Conservation (phyloP, 2,797 vertebrate species). For the Schizothorax lantsangensis region DNA sequence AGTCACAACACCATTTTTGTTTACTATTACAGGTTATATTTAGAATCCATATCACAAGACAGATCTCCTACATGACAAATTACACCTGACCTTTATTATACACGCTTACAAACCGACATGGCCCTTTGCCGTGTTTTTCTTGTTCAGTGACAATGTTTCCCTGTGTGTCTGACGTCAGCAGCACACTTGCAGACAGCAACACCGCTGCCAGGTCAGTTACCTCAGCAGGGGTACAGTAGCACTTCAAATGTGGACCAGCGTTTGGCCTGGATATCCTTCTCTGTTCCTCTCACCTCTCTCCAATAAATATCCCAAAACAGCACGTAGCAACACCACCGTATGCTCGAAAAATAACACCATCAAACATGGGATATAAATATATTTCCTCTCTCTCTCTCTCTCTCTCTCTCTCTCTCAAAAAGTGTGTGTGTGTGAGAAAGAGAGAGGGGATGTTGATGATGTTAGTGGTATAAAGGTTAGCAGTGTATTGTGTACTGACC, state of each 20-base stretch:
- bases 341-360: slow-evolving; percentile 76
- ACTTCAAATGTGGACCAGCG: slow-evolving; percentile 52
- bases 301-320: slow-evolving; percentile 70
- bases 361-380: slow-evolving; percentile 79
- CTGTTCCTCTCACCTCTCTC: slow-evolving; percentile 60
- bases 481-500: slow-evolving; percentile 79
- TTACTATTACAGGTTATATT: slow-evolving; percentile 39
- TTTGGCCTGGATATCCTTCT: slow-evolving; percentile 79
- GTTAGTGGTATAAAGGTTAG: slow-evolving; percentile 78
- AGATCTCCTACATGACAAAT: slow-evolving; percentile 55
- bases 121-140: slow-evolving; percentile 56
- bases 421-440: slow-evolving; percentile 18
- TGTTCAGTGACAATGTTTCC: slow-evolving; percentile 54
- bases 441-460: slow-evolving; percentile 51
- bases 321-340: slow-evolving; percentile 75
- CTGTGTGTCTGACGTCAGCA: slow-evolving; percentile 57
- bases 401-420: slow-evolving; percentile 22
- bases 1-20: neutral
- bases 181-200: slow-evolving; percentile 33
- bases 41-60: slow-evolving; percentile 45
- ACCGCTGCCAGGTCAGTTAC: slow-evolving; percentile 53
- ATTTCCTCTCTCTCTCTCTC: slow-evolving; percentile 74
- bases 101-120: slow-evolving; percentile 49
- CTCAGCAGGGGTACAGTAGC: slow-evolving; percentile 67
- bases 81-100: slow-evolving; percentile 60